Evolutionary conservation across 53 echinoderm and acorn worm species (phyloP), one percentile per base, ranked within the genome.

Genomic region (Astropecten irregularis): DNA sequence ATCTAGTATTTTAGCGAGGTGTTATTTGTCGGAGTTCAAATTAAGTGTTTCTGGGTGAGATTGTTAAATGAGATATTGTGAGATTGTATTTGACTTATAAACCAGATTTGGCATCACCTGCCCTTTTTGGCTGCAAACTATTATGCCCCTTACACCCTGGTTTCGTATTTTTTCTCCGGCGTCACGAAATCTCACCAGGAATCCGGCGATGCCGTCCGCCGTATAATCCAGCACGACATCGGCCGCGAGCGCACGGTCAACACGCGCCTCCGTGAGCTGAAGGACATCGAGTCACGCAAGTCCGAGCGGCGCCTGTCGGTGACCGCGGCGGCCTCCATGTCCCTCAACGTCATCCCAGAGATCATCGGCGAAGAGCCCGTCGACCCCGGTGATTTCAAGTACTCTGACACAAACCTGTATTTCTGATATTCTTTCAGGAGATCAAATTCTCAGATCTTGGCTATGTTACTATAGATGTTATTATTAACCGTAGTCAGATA

Each of bases 401-500:
- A 90, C 64, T 90, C 82, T 9, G 90, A 90, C 1, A 90, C 71
- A 46, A 62, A 90, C 42, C 38, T 90, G 3, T 90, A 90, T 49
- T 90, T 90, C 65, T 90, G 19, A 20, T 18, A 56, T 8, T 20
- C 29, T 33, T 58, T 21, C 48, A 22, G 26, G 19, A 69, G 39
- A n/a, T 48, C 18, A 15, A 19, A 13, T n/a, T 23, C 10, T 23
- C 48, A 3, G 23, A 29, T 39, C 19, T n/a, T 35, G n/a, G n/a
- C n/a, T n/a, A n/a, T n/a, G n/a, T n/a, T n/a, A n/a, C n/a, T n/a
- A n/a, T n/a, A n/a, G n/a, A n/a, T n/a, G n/a, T n/a, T n/a, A n/a
- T n/a, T n/a, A n/a, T n/a, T n/a, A n/a, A n/a, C n/a, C n/a, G n/a
- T n/a, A n/a, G n/a, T n/a, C n/a, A n/a, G n/a, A n/a, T n/a, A n/a